Evolutionary conservation across 2,797 vertebrate species (phyloP).

Genomic region (Hoplostethus mediterraneus): DNA sequence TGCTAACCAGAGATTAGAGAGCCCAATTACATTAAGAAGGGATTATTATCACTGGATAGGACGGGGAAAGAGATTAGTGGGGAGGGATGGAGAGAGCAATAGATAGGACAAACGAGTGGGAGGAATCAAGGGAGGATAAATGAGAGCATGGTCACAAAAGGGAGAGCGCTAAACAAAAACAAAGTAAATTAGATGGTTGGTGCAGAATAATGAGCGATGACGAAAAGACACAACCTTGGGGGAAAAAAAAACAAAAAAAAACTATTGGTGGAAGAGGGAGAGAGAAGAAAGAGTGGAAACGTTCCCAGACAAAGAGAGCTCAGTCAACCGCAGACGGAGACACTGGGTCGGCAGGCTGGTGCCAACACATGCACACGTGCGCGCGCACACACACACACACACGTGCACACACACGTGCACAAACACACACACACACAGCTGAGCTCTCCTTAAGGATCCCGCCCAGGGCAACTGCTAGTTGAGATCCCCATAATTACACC

Average conservation of each 20-base stretch:
- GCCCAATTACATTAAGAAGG: constrained; percentile 74
- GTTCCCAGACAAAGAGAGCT: constrained; percentile 60
- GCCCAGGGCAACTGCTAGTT: constrained; percentile 52
- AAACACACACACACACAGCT: constrained; percentile 23
- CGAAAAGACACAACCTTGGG: constrained; percentile 16
- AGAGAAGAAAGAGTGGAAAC: constrained; percentile 35
- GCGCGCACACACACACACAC: constrained; percentile 25
- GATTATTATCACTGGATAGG: constrained; percentile 68
- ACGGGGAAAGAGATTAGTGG: constrained; percentile 54
- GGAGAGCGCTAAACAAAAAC: background rate
- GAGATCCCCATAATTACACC: constrained; percentile 65
- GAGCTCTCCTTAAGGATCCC: constrained; percentile 14
- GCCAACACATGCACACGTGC: constrained; percentile 45
- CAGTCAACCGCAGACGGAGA: constrained; percentile 78
- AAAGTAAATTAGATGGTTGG: constrained; percentile 18
- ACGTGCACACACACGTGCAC: constrained; percentile 13
- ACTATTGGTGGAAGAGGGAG: constrained; percentile 14
- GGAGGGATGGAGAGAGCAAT: constrained; percentile 2
- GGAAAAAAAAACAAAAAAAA: constrained; percentile 13
- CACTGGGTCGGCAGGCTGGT: constrained; percentile 71
- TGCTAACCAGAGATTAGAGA: constrained; percentile 64
- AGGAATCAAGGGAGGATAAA: constrained; percentile 2
- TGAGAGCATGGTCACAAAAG: constrained; percentile 22
- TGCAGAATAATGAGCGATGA: background rate
- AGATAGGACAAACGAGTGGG: constrained; percentile 17